phyloP scores from a whole-genome alignment of 30 jellyfish, hydroid and myxozoan genomes.

The Hydractinia echinata region DNA sequence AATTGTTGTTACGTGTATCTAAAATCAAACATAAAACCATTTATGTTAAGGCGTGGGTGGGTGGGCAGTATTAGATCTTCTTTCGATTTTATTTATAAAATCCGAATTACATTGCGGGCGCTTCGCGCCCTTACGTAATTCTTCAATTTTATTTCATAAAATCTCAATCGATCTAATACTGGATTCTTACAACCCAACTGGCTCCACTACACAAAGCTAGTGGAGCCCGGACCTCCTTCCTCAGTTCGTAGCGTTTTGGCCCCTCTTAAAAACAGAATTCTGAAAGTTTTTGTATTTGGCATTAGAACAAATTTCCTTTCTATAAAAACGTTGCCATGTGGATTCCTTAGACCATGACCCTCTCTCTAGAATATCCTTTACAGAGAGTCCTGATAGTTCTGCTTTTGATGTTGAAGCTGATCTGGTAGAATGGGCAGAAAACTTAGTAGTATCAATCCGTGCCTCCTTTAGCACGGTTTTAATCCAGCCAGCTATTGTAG shows the following conservation, averaged over 20 bases:
- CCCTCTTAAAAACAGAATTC: not conserved
- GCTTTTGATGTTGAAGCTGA: not conserved
- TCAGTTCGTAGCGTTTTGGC: not conserved
- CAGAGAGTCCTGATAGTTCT: not conserved
- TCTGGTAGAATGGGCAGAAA: not conserved
- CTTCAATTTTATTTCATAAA: slow-evolving; percentile 16
- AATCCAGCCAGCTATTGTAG: not conserved
- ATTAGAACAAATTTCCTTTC: not conserved
- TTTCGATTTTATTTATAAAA: too few relatives aligned
- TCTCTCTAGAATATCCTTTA: not conserved
- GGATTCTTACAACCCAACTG: not conserved
- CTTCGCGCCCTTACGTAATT: too few relatives aligned
- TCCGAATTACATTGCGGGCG: too few relatives aligned
- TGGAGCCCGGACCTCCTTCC: not conserved
- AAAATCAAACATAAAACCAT: too few relatives aligned
- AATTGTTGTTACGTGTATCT: too few relatives aligned
- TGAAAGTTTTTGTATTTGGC: not conserved
- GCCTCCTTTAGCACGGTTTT: not conserved
- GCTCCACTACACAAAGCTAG: too few relatives aligned
- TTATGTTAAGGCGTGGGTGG: too few relatives aligned
- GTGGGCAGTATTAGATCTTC: not conserved
- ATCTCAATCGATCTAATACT: slow-evolving; percentile 13
- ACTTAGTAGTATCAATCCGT: not conserved
- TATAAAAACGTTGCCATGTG: too few relatives aligned
- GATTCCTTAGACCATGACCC: not conserved